Percentiles rank a stretch among this genome's conserved stretches.
These are phyloP conservation scores for Tribolium castaneum DNA, from an alignment of 1,140 invertebrate genomes.

Conservation along the genomic window DNA sequence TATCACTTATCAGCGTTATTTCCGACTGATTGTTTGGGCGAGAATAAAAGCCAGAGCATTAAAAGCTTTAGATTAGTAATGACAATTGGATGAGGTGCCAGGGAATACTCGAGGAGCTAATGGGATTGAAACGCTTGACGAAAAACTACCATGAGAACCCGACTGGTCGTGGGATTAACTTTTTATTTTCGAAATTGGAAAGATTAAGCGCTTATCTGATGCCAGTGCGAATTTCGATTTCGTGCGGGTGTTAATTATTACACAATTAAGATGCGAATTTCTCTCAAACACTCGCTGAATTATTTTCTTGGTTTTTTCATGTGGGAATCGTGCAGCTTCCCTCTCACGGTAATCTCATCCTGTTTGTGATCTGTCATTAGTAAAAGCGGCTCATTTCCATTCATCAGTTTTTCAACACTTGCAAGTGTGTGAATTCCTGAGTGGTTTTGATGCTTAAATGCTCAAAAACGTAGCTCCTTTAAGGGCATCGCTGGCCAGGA, in stretches of 20 bases:
- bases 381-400: too few relatives aligned
- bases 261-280: too few relatives aligned
- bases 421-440: neutral
- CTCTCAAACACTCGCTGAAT: too few relatives aligned
- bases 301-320: too few relatives aligned
- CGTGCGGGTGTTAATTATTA: neutral
- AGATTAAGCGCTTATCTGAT: neutral
- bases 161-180: slow-evolving; percentile 2
- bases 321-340: too few relatives aligned
- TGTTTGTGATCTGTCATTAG: too few relatives aligned
- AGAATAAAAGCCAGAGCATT: neutral
- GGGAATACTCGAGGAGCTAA: neutral
- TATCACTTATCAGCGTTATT: slow-evolving; percentile 38
- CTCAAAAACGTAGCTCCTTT: slow-evolving; percentile 14
- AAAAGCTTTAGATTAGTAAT: slow-evolving; percentile 28
- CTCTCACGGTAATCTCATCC: too few relatives aligned
- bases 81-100: slow-evolving; percentile 28
- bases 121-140: slow-evolving; percentile 18
- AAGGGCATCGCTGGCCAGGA: slow-evolving; percentile 40
- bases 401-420: too few relatives aligned
- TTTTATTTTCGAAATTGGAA: slow-evolving; percentile 10
- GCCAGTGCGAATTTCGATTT: neutral
- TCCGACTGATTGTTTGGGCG: slow-evolving; percentile 26
- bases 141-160: slow-evolving; percentile 3
- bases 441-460: too few relatives aligned